These are phyloP conservation scores for Leptarthrus brevirostris DNA, from an alignment of 2,888 invertebrate genomes.

Conservation along the genomic window DNA sequence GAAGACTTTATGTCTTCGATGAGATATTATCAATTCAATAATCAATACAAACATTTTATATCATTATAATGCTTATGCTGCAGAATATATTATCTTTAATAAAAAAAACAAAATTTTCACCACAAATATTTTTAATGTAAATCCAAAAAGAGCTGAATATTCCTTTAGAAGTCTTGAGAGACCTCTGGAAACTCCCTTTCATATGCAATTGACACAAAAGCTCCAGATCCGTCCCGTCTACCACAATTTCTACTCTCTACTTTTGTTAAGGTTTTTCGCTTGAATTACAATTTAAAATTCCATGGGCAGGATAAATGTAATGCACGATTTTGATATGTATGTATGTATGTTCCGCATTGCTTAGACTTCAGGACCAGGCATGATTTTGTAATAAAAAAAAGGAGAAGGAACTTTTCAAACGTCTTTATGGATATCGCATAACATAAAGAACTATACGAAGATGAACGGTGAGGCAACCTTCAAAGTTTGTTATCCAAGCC, in stretches of 20 bases:
- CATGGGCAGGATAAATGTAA: constrained; percentile 19
- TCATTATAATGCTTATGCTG: too few relatives aligned
- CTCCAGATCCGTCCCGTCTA: neutral
- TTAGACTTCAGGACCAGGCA: constrained; percentile 16
- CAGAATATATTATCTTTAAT: too few relatives aligned
- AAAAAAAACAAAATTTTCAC: too few relatives aligned
- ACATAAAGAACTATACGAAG: constrained; percentile 15
- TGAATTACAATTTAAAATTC: constrained; percentile 39
- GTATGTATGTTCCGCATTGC: constrained; percentile 4
- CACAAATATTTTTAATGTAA: too few relatives aligned
- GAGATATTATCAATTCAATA: too few relatives aligned
- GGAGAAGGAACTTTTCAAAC: constrained; percentile 14
- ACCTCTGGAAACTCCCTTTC: neutral
- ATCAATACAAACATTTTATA: too few relatives aligned
- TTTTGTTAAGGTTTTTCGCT: constrained; percentile 6
- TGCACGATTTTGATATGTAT: constrained; percentile 25
- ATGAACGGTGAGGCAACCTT: constrained; percentile 32
- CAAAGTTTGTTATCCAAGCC: constrained; percentile 29
- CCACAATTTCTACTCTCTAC: neutral
- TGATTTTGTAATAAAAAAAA: constrained; percentile 32
- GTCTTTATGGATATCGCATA: constrained; percentile 39
- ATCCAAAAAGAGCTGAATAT: too few relatives aligned
- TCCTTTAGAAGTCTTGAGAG: neutral
- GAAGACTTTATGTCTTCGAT: too few relatives aligned
- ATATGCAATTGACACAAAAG: neutral